Conservation (phyloP, 2,113 vertebrate genomes). For the Ginglymostoma cirratum region DNA sequence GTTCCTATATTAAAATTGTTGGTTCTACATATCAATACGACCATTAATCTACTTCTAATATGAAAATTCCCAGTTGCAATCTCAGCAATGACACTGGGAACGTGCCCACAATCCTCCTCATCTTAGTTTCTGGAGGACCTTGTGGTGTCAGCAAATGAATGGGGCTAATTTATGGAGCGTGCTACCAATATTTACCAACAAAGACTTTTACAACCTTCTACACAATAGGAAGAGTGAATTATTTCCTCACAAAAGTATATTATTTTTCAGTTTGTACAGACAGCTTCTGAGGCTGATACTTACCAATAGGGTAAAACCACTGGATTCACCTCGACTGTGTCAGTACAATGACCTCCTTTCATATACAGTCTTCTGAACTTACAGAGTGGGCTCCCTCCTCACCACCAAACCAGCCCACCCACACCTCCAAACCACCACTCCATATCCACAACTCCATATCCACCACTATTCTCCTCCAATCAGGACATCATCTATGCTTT, state of each 20-base stretch:
- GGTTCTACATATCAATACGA: not conserved
- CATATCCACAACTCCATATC: too few species aligned
- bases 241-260: not conserved
- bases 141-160: not conserved
- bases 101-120: not conserved
- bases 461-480: too few species aligned
- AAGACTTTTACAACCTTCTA: not conserved
- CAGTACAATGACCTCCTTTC: not conserved
- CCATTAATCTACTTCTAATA: not conserved
- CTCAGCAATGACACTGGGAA: not conserved
- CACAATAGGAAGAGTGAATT: not conserved
- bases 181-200: not conserved
- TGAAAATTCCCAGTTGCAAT: not conserved
- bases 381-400: not conserved
- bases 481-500: not conserved
- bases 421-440: too few species aligned
- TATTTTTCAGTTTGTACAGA: not conserved
- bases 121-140: not conserved
- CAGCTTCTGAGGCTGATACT: not conserved
- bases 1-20: not conserved
- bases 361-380: not conserved
- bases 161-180: not conserved
- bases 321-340: not conserved
- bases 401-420: not conserved
- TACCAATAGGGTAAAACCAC: not conserved